Conservation (phyloP, 2,888 invertebrate species). For the Chaetogeoica ovagalla region DNA sequence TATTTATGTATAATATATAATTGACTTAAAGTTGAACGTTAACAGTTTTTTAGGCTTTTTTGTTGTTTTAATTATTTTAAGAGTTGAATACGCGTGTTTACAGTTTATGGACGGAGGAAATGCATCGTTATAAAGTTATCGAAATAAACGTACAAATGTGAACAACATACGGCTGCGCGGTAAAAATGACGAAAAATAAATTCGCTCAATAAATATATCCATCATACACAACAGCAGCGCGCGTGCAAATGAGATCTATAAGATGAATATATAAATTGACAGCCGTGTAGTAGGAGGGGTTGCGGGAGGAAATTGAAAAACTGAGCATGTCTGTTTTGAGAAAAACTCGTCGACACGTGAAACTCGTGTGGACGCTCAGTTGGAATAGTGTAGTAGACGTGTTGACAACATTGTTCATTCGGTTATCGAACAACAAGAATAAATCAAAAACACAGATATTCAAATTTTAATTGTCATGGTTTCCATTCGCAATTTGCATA, state of each 20-base stretch:
- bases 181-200: not conserved
- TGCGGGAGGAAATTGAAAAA: constrained; percentile 33
- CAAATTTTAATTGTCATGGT: constrained; percentile 30
- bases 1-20: too few relatives aligned
- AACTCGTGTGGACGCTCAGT: constrained; percentile 31
- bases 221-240: not conserved
- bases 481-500: constrained; percentile 31
- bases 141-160: not conserved
- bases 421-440: constrained; percentile 6
- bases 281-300: not conserved
- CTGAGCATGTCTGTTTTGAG: constrained; percentile 46
- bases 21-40: not conserved
- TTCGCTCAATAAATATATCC: not conserved
- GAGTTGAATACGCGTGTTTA: not conserved
- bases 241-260: not conserved
- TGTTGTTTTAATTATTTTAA: not conserved
- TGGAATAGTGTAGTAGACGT: constrained; percentile 39
- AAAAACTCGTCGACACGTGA: constrained; percentile 36
- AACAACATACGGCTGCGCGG: not conserved
- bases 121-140: not conserved
- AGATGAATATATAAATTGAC: not conserved
- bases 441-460: constrained; percentile 8
- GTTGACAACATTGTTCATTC: constrained; percentile 43
- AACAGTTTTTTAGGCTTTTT: not conserved
- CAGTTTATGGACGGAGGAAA: not conserved